Evolutionary conservation across 2,113 vertebrate species (phyloP), one percentile per base, ranked within the genome.

Genomic region (Brachypodius melanocephalos): DNA sequence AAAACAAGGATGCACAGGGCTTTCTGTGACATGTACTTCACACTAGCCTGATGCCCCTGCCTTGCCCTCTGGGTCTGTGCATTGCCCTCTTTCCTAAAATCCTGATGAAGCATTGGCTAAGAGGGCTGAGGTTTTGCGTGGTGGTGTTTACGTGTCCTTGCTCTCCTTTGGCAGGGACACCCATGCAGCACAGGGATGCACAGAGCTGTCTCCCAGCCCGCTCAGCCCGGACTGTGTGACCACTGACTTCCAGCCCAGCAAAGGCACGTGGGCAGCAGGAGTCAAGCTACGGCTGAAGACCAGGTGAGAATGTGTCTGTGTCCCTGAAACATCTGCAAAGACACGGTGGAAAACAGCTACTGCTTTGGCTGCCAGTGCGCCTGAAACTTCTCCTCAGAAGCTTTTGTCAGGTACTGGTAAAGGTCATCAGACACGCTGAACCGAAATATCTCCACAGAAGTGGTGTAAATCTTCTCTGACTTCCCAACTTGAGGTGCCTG

Each of bases 111-210:
- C 14, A 1, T 14, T 42, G 25, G 55, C n/a, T 43, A 5, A 14
- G 32, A 68, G 31, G 57, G 12, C n/a, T 18, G 57, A 40, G 19
- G 3, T 17, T 40, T 48, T 58, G 51, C 8, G 3, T 25, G 42
- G 45, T 29, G 2, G 10, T 31, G 25, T 55, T 93, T 19, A 66
- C 9, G 0, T 13, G 68, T 55, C 12, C 36, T 74, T 45, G 51
- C 28, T 94, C 79, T 96, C 80, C 89, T 63, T 91, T 82, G 11
- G 29, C 97, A 98, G 98, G 97, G 97, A 98, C 77, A 97, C 90
- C 2, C 90, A 85, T 73, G 96, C 96, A 86, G 96, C 93, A 5
- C 84, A 88, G 20, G 90, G 81, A 83, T 95, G 87, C 85, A 22
- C 84, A 3, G 42, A 85, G 42, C 61, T 91, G 32, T 46, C 84